phyloP scores from a whole-genome alignment of 1,140 invertebrate species.

The Ruditapes philippinarum region DNA sequence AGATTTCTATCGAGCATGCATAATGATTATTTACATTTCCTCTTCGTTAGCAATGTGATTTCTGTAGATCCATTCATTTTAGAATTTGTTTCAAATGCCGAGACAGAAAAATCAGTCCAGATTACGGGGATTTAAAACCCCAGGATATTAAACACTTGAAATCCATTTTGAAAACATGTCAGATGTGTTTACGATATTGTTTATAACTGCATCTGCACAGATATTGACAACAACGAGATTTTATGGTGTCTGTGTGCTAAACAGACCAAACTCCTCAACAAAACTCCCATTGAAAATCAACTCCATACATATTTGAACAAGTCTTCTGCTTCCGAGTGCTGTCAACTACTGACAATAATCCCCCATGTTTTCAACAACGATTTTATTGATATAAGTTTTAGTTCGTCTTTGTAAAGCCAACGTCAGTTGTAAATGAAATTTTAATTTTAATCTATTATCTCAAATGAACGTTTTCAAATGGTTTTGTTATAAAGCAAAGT shows the following conservation, averaged over 20 bases:
- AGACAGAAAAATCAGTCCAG: not conserved
- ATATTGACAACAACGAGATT: not conserved
- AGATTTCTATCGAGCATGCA: too few species aligned
- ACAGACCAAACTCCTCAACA: not conserved
- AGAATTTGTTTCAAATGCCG: too few species aligned
- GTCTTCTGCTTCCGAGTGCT: not conserved
- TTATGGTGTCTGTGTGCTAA: not conserved
- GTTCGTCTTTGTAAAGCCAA: not conserved
- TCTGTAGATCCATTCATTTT: too few species aligned
- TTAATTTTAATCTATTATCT: not conserved
- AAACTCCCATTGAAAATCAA: not conserved
- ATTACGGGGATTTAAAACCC: not conserved
- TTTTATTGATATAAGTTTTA: not conserved
- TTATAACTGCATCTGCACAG: not conserved
- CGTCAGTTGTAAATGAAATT: not conserved
- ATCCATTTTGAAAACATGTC: not conserved
- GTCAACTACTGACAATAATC: not conserved
- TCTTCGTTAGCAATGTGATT: too few species aligned
- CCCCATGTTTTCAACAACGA: not conserved
- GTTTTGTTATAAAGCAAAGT: too few species aligned
- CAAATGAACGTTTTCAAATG: not conserved
- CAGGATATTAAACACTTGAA: conserved; percentile 9
- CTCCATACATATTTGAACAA: conserved; percentile 6
- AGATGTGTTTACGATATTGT: not conserved
- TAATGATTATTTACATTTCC: too few species aligned